Conservation (phyloP, 2,888 invertebrate genomes). For the Acanthosepion lycidas region DNA sequence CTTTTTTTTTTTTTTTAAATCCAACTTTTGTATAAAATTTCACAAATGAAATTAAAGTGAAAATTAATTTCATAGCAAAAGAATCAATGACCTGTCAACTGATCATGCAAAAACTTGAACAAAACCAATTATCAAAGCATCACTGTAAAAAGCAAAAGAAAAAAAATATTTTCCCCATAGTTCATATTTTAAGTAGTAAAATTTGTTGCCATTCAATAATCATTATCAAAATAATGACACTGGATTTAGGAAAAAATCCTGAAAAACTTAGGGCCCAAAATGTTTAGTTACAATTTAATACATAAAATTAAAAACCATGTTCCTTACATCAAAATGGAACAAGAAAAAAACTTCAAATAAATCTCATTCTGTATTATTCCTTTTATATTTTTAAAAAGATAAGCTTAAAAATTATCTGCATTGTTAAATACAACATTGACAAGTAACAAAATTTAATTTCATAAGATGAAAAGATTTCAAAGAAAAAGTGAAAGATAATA, state of each 20-base stretch:
- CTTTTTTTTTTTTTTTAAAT: not conserved
- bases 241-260: not conserved
- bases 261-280: not conserved
- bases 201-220: not conserved
- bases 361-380: not conserved
- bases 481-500: not conserved
- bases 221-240: not conserved
- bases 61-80: not conserved
- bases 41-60: not conserved
- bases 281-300: not conserved
- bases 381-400: not conserved
- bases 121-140: too few species aligned
- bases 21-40: not conserved
- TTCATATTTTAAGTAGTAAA: too few species aligned
- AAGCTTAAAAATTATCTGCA: not conserved
- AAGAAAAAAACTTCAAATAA: not conserved
- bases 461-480: not conserved
- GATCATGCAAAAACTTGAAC: not conserved
- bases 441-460: not conserved
- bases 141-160: too few species aligned
- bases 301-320: not conserved
- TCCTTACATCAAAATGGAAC: not conserved
- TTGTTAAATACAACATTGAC: not conserved
- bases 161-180: too few species aligned
- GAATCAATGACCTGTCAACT: not conserved